phyloP scores from a whole-genome alignment of 2,113 vertebrate species.

The Trichechus manatus region DNA sequence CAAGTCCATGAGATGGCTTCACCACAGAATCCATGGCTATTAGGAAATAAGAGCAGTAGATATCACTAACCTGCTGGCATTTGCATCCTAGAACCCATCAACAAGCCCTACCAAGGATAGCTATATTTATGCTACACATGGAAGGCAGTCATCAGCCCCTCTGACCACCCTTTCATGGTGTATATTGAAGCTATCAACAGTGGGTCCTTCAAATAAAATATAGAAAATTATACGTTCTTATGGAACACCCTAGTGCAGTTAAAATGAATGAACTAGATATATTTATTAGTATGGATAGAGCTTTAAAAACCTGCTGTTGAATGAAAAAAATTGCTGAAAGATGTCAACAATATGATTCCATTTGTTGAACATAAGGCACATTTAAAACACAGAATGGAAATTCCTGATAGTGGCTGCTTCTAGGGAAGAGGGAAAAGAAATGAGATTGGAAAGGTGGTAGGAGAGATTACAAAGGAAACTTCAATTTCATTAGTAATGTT shows the following conservation, averaged over 20 bases:
- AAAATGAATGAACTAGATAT: not conserved
- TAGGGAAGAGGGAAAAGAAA: not conserved
- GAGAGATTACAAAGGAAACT: conserved; percentile 18
- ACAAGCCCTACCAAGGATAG: not conserved
- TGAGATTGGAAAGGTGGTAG: not conserved
- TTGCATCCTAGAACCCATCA: not conserved
- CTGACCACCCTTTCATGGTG: not conserved
- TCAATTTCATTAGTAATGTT: conserved; percentile 12
- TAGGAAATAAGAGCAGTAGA: conserved; percentile 37
- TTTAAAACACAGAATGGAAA: not conserved
- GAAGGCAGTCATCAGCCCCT: not conserved
- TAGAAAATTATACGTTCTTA: conserved; percentile 19
- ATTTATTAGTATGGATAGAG: not conserved
- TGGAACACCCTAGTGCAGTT: not conserved
- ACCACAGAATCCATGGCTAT: not conserved
- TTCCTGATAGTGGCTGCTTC: not conserved
- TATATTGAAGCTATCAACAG: not conserved
- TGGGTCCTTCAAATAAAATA: conserved; percentile 23
- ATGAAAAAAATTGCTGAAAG: conserved; percentile 32
- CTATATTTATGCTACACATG: not conserved
- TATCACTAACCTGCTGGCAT: not conserved
- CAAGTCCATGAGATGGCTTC: conserved; percentile 36
- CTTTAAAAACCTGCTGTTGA: conserved; percentile 13
- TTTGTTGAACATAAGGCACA: not conserved
- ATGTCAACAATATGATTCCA: not conserved